Base-by-base conservation (phyloP, 2,113 vertebrate species). In the Panthera leo region DNA sequence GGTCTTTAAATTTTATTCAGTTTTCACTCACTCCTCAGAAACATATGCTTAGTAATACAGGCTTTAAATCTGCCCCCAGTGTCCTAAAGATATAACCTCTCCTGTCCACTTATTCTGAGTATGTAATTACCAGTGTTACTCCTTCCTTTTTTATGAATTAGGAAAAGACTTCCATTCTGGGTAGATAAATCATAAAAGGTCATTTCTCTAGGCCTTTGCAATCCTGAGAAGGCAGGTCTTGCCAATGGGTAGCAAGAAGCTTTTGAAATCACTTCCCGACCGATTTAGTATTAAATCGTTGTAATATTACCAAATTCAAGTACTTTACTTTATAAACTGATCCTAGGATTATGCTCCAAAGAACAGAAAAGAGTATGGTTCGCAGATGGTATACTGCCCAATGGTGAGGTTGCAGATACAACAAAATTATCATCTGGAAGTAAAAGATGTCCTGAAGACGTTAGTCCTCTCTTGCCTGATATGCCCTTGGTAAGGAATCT, bases 341-440 rank as follows among this genome's bases (percentile, higher is more conserved):
- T 89, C 55, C 5, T 97, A 99, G 99, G 98, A 42, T 95, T 98
- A 65, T 99, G 98, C 85, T 98, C 99, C 84, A 99, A 98, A 93
- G 99, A 99, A 79, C 99, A 99, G 96, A 99, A 99, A 98, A 99
- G 99, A 21, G 99, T 99, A 58, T 99, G 99, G 99, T 99, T 99
- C 98, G 99, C 99, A 45, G 99, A 99, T 92, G 99, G 99, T 25
- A 99, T 99, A 97, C 97, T 99, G 94, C 99, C 99, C 7, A 99
- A 99, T 78, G 99, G 99, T 0, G 99, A 99, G 98, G 99, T 99
- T 97, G 99, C 99, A 25, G 99, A 99, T 98, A 99, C 99, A 16
- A 97, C 98, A 55, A 99, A 98, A 97, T 98, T 99, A 94, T 99
- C 99, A 4, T 99, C 98, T 95, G 99, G 98, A 96, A 98, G 98